Conservation (phyloP, 2,797 vertebrate genomes). For the Pristis pectinata region DNA sequence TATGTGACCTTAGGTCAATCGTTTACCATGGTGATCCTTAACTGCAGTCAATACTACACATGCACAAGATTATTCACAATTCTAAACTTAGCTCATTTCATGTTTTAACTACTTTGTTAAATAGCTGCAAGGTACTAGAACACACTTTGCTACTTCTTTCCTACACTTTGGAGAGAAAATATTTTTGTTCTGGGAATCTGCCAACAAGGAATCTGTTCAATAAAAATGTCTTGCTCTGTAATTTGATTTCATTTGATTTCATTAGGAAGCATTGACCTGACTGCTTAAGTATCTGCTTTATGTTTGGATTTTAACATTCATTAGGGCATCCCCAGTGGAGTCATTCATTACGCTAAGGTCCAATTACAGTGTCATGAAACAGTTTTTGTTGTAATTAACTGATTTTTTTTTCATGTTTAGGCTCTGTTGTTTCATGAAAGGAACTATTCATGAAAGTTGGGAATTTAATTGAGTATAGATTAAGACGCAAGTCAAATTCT, state of each 20-base stretch:
- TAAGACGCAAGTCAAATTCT: constrained; percentile 83
- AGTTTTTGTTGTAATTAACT: constrained; percentile 84
- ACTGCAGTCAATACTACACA: not conserved
- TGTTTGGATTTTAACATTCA: constrained; percentile 89
- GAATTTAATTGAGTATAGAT: constrained; percentile 86
- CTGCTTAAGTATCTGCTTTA: constrained; percentile 75
- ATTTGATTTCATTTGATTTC: constrained; percentile 92
- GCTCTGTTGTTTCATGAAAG: constrained; percentile 80
- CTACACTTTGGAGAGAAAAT: not conserved
- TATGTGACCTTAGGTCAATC: constrained; percentile 15
- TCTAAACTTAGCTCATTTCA: not conserved
- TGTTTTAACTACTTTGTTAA: not conserved
- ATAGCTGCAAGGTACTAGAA: not conserved
- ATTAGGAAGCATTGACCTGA: constrained; percentile 67
- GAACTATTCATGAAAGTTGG: constrained; percentile 75
- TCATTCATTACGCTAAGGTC: constrained; percentile 86
- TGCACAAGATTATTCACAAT: not conserved
- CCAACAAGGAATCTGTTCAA: constrained; percentile 74
- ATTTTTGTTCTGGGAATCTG: not conserved
- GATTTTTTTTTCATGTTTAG: constrained; percentile 90
- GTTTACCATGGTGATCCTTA: not conserved
- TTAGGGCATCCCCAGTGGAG: constrained; percentile 86
- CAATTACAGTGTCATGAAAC: constrained; percentile 83
- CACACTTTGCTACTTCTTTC: not conserved
- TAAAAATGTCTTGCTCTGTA: constrained; percentile 79